These are phyloP conservation scores for Tyria jacobaeae DNA, from an alignment of 2,888 invertebrate genomes.

Conservation along the genomic window DNA sequence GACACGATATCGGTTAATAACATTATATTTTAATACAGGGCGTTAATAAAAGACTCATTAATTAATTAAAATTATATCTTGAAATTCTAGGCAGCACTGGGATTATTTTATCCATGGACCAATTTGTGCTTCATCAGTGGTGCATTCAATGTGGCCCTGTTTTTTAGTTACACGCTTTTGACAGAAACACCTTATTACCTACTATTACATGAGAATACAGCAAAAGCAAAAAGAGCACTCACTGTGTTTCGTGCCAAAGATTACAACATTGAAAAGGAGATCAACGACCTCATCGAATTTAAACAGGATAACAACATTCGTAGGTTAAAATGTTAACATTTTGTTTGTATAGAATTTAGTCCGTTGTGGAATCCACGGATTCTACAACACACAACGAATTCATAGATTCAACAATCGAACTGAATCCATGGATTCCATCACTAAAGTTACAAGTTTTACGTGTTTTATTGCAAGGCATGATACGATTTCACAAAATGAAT, in stretches of 20 bases:
- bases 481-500: background rate
- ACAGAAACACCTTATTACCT: conserved; percentile 71
- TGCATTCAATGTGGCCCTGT: conserved; percentile 48
- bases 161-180: conserved; percentile 39
- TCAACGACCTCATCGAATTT: conserved; percentile 62
- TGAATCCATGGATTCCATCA: too few relatives aligned
- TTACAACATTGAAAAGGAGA: conserved; percentile 59
- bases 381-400: too few relatives aligned
- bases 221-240: conserved; percentile 46
- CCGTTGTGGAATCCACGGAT: background rate
- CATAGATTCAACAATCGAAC: too few relatives aligned
- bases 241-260: conserved; percentile 55
- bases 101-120: conserved; percentile 58
- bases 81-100: conserved; percentile 59
- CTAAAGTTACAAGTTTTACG: background rate
- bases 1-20: background rate
- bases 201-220: conserved; percentile 49
- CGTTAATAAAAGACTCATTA: background rate
- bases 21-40: too few relatives aligned
- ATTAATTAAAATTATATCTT: background rate
- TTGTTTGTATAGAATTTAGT: background rate
- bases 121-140: conserved; percentile 53
- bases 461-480: background rate
- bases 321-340: conserved; percentile 34
- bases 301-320: conserved; percentile 65